These are phyloP conservation scores for Altica lythri DNA, from an alignment of 2,888 invertebrate species.

Conservation along the genomic window DNA sequence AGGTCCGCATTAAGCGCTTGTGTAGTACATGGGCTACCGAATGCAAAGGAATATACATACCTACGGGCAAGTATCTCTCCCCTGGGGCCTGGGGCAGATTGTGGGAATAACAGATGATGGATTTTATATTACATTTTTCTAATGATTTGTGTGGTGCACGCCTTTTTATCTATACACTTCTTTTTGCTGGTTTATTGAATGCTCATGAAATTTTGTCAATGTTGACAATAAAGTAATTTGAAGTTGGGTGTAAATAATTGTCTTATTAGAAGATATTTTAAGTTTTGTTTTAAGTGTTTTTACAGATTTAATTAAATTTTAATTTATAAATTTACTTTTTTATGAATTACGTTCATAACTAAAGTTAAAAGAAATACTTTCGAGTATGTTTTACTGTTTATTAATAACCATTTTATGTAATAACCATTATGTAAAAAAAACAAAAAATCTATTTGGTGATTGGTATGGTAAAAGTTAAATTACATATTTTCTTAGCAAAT, in stretches of 20 bases:
- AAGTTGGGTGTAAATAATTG: conserved; percentile 20
- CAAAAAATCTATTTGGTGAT: too few relatives aligned
- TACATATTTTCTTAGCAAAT: too few relatives aligned
- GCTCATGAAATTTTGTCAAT: conserved; percentile 28
- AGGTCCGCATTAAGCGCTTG: conserved; percentile 81
- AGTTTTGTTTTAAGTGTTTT: too few relatives aligned
- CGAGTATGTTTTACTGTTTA: too few relatives aligned
- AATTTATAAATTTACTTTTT: too few relatives aligned
- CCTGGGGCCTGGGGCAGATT: conserved; percentile 46
- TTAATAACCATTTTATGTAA: too few relatives aligned
- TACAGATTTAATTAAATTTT: too few relatives aligned
- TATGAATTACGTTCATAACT: too few relatives aligned
- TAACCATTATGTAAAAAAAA: too few relatives aligned
- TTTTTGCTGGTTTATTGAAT: conserved; percentile 28
- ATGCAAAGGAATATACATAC: conserved; percentile 69
- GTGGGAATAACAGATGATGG: conserved; percentile 33
- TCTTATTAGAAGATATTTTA: too few relatives aligned
- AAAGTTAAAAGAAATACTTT: too few relatives aligned
- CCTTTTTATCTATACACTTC: conserved; percentile 48
- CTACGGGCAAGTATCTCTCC: conserved; percentile 46
- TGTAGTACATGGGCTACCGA: conserved; percentile 73
- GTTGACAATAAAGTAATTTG: conserved; percentile 33
- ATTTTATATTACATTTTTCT: conserved; percentile 2
- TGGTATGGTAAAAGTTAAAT: too few relatives aligned
- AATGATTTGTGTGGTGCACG: conserved; percentile 42